Percentiles rank a stretch among this genome's conserved stretches.
Conservation (phyloP, 2,888 invertebrate species). For the Scaptomyza parva region DNA sequence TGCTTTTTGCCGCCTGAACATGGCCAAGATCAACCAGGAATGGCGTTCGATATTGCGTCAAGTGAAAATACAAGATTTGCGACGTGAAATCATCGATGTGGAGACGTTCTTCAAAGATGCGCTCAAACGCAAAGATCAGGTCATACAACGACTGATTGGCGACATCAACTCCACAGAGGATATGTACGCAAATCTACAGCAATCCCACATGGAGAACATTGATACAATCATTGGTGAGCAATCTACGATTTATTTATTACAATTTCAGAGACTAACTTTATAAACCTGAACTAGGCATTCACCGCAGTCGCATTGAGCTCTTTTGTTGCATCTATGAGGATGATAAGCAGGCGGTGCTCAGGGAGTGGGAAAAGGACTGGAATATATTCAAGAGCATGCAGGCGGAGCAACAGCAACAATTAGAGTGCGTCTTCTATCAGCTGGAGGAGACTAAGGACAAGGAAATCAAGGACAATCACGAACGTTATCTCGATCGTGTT, state of each 20-base stretch:
- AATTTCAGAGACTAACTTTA: neutral
- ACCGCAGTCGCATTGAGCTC: constrained; percentile 86
- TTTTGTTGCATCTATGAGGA: constrained; percentile 86
- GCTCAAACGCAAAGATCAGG: constrained; percentile 89
- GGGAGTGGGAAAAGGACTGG: constrained; percentile 87
- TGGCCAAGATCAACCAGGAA: constrained; percentile 93
- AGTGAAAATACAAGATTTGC: constrained; percentile 91
- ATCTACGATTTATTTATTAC: neutral
- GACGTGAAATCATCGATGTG: constrained; percentile 88
- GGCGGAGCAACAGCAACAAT: constrained; percentile 86
- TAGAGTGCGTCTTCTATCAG: constrained; percentile 87
- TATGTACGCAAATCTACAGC: constrained; percentile 90
- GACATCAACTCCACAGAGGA: constrained; percentile 90
- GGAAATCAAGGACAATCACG: constrained; percentile 83
- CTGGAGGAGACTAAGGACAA: constrained; percentile 85
- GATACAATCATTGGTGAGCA: constrained; percentile 88
- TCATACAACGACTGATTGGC: constrained; percentile 87
- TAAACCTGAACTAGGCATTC: constrained; percentile 85
- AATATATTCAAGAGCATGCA: constrained; percentile 86
- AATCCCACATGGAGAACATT: constrained; percentile 90
- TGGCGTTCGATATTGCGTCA: constrained; percentile 92
- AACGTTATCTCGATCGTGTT: constrained; percentile 85
- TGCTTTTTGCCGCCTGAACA: constrained; percentile 90
- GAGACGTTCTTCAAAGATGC: constrained; percentile 84
- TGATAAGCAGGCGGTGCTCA: constrained; percentile 86